Evolutionary conservation across 2,888 invertebrate genomes (phyloP).

Genomic region (Synergus itoensis): DNA sequence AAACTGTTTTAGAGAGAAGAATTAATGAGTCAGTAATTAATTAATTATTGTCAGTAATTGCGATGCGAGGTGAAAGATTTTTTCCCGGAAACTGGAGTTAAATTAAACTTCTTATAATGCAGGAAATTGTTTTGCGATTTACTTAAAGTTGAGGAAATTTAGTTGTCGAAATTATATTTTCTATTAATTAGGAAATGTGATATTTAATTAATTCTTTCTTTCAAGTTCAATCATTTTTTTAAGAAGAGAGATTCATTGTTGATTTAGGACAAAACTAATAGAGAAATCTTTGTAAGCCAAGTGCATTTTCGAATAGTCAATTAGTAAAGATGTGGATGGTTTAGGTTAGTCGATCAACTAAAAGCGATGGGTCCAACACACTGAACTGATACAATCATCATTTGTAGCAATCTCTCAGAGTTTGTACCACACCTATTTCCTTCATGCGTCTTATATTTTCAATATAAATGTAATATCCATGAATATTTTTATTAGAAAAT

Average conservation of each 20-base stretch:
- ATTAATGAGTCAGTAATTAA: not conserved
- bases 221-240: too few species aligned
- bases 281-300: not conserved
- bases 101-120: not conserved
- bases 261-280: not conserved
- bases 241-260: not conserved
- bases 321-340: not conserved
- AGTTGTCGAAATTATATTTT: not conserved
- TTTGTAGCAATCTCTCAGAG: conserved; percentile 2
- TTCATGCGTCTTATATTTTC: conserved; percentile 13
- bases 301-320: not conserved
- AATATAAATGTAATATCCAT: not conserved
- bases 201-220: too few species aligned
- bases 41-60: not conserved
- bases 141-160: not conserved
- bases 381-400: conserved; percentile 14
- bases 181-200: not conserved
- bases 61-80: not conserved
- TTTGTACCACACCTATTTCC: conserved; percentile 23
- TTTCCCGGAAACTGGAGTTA: not conserved
- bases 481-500: not conserved
- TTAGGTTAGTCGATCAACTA: conserved; percentile 9
- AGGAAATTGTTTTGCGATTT: not conserved
- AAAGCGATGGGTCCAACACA: conserved; percentile 15
- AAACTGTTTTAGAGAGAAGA: not conserved